These are phyloP conservation scores for Cantharis nigra DNA, from an alignment of 2,888 invertebrate genomes.

Conservation along the genomic window DNA sequence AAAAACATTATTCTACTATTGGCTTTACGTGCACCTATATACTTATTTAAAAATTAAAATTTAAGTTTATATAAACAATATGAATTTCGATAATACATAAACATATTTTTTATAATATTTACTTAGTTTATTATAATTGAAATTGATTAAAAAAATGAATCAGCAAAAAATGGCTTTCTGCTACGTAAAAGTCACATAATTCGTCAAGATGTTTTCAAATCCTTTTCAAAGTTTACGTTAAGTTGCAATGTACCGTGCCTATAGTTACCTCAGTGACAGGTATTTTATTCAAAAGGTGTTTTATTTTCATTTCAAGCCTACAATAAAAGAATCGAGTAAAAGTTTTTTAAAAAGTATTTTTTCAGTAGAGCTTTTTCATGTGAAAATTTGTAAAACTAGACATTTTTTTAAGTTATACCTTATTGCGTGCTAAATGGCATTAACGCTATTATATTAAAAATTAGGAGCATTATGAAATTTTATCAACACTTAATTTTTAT, in stretches of 20 bases:
- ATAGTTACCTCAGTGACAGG: background rate
- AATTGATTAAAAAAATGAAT: no score
- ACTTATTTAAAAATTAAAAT: no score
- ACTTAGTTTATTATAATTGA: background rate
- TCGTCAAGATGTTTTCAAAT: background rate
- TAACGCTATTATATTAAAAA: no score
- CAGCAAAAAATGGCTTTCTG: background rate
- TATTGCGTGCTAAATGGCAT: no score
- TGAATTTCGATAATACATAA: background rate
- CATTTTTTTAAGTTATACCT: background rate
- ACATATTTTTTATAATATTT: background rate
- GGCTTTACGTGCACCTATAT: background rate
- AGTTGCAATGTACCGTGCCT: background rate
- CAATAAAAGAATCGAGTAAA: background rate
- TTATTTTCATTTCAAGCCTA: background rate
- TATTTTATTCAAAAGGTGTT: background rate
- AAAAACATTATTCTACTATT: background rate
- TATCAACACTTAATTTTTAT: no score
- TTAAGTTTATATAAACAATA: no score
- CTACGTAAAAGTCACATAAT: background rate
- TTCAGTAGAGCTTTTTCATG: background rate
- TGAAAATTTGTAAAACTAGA: background rate
- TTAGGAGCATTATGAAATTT: no score
- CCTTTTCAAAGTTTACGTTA: background rate
- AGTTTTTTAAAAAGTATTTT: background rate